A percentile compares a stretch with the other conserved stretches of the same genome.
phyloP scores from a whole-genome alignment of 2,113 vertebrate genomes.

The Pseudorasbora parva region DNA sequence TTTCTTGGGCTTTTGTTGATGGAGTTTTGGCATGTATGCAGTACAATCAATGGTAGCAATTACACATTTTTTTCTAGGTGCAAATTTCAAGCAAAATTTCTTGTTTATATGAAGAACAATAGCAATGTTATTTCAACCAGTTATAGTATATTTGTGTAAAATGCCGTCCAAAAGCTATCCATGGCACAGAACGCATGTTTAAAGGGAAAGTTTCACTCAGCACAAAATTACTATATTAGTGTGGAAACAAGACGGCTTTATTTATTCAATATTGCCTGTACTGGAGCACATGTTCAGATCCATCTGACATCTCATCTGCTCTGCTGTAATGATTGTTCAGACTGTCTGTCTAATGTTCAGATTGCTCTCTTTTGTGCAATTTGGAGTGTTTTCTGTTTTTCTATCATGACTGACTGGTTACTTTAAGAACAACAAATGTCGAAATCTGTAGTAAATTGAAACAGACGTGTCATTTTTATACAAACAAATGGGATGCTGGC shows the following conservation, averaged over 20 bases:
- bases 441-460: not conserved
- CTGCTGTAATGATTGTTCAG: not conserved
- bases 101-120: conserved; percentile 4
- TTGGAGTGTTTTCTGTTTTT: conserved; percentile 2
- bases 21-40: conserved; percentile 7
- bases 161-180: not conserved
- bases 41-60: conserved; percentile 7
- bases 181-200: not conserved
- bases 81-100: not conserved
- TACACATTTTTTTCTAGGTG: not conserved
- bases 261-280: conserved; percentile 53
- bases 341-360: not conserved
- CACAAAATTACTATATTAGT: conserved; percentile 56
- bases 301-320: conserved; percentile 24
- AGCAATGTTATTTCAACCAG: conserved; percentile 18
- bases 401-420: not conserved
- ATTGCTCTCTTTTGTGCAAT: not conserved
- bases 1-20: conserved; percentile 18
- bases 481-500: conserved; percentile 6
- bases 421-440: not conserved
- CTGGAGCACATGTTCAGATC: conserved; percentile 48
- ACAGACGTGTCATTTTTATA: not conserved
- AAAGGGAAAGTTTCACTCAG: conserved; percentile 17
- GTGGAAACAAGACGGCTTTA: conserved; percentile 51
- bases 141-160: conserved; percentile 4